Percentiles rank a stretch among this genome's conserved stretches.
Conservation (phyloP, 2,797 vertebrate genomes). For the Euthynnus affinis region DNA sequence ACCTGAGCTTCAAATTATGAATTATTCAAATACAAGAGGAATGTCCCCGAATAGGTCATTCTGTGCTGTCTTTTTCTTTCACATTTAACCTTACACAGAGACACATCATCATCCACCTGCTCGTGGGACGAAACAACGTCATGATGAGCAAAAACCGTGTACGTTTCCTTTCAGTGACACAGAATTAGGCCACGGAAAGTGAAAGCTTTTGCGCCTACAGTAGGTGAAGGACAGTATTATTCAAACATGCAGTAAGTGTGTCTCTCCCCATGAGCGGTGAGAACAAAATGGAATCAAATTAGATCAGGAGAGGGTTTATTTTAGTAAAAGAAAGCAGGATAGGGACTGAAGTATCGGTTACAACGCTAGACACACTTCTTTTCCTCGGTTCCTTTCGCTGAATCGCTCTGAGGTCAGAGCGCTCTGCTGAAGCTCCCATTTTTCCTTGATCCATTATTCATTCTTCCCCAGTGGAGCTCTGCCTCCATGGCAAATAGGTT, state of each 20-base stretch:
- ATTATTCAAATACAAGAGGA: constrained; percentile 41
- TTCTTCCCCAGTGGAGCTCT: constrained; percentile 76
- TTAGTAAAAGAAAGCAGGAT: constrained; percentile 76
- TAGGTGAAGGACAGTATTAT: constrained; percentile 63
- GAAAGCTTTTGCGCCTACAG: constrained; percentile 39
- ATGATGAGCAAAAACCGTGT: constrained; percentile 26
- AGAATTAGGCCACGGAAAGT: constrained; percentile 67
- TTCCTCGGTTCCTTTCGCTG: constrained; percentile 64
- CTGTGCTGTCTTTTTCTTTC: constrained; percentile 1
- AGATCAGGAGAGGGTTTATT: constrained; percentile 77
- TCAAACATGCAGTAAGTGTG: constrained; percentile 72
- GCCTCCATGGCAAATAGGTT: constrained; percentile 78
- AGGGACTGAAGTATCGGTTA: constrained; percentile 70
- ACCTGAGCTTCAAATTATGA: constrained; percentile 51
- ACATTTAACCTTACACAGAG: not conserved
- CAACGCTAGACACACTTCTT: constrained; percentile 64
- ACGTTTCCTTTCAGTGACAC: constrained; percentile 46
- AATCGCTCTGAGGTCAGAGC: constrained; percentile 75
- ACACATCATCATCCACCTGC: constrained; percentile 8
- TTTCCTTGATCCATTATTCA: constrained; percentile 87
- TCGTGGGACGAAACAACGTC: constrained; percentile 43
- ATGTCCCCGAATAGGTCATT: not conserved
- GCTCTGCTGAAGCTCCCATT: constrained; percentile 79
- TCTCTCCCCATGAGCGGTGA: constrained; percentile 71
- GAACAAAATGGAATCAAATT: constrained; percentile 74